These are phyloP conservation scores for Proterorhinus semilunaris DNA, from an alignment of 2,113 vertebrate genomes.

Conservation along the genomic window DNA sequence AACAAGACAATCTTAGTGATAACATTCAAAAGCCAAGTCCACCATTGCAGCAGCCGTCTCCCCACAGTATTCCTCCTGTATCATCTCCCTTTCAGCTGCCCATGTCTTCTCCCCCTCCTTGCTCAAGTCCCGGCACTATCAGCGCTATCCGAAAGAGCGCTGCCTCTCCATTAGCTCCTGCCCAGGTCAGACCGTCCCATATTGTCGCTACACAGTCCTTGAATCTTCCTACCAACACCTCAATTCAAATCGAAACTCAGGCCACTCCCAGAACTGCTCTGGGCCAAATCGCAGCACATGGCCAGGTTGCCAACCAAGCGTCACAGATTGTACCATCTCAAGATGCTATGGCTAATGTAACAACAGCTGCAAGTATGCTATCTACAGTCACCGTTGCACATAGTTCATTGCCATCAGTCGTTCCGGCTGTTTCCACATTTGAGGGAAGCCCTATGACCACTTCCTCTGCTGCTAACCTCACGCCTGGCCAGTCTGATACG, in stretches of 20 bases:
- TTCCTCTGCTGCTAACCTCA: slow-evolving; percentile 43
- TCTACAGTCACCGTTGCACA: slow-evolving; percentile 47
- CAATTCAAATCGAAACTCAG: slow-evolving; percentile 49
- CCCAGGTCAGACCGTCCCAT: slow-evolving; percentile 72
- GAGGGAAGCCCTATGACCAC: slow-evolving; percentile 43
- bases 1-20: slow-evolving; percentile 79
- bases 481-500: slow-evolving; percentile 38
- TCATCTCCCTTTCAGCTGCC: slow-evolving; percentile 76
- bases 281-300: slow-evolving; percentile 37
- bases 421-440: slow-evolving; percentile 52
- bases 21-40: slow-evolving; percentile 57
- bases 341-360: slow-evolving; percentile 38
- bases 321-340: slow-evolving; percentile 38
- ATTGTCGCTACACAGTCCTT: slow-evolving; percentile 40
- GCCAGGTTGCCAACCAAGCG: slow-evolving; percentile 44
- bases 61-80: slow-evolving; percentile 47
- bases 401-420: slow-evolving; percentile 54
- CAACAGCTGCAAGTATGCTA: slow-evolving; percentile 41
- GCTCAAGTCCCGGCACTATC: slow-evolving; percentile 81
- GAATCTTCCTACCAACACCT: slow-evolving; percentile 38
- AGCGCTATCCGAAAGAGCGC: slow-evolving; percentile 80
- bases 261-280: slow-evolving; percentile 44
- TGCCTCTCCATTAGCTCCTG: slow-evolving; percentile 70
- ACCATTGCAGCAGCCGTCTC: slow-evolving; percentile 71
- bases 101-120: slow-evolving; percentile 80